Evolutionary conservation across 1,140 invertebrate species (phyloP).

Genomic region (Hyles vespertilio): DNA sequence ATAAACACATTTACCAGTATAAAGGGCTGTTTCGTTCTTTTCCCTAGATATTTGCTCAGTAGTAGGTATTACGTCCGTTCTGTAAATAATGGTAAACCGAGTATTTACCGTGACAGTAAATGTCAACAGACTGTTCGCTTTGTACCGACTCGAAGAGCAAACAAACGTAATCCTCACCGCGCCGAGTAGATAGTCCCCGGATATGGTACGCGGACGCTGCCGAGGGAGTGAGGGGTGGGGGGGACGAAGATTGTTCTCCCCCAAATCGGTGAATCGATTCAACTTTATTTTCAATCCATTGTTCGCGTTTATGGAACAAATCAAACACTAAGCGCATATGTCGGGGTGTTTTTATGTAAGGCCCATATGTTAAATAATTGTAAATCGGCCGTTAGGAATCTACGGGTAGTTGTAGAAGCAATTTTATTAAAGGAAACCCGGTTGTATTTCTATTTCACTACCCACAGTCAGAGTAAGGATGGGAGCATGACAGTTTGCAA

Average conservation of each 20-base stretch:
- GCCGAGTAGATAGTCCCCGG: slow-evolving; percentile 25
- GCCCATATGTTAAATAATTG: too few relatives aligned
- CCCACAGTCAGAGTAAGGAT: too few relatives aligned
- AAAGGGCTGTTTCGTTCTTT: slow-evolving; percentile 7
- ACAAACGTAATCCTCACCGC: slow-evolving; percentile 61
- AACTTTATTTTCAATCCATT: slow-evolving; percentile 16
- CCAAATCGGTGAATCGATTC: slow-evolving; percentile 15
- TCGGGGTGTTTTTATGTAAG: too few relatives aligned
- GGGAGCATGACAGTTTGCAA: too few relatives aligned
- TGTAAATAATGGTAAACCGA: slow-evolving; percentile 60
- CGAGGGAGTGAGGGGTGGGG: slow-evolving; percentile 4
- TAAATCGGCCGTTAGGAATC: too few relatives aligned
- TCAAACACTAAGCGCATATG: too few relatives aligned
- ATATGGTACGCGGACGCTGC: neutral
- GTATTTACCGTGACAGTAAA: slow-evolving; percentile 62
- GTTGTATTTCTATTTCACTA: too few relatives aligned
- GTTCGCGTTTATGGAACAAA: too few relatives aligned
- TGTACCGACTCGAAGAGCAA: slow-evolving; percentile 57
- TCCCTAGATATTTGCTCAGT: slow-evolving; percentile 23
- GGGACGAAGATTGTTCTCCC: slow-evolving; percentile 15
- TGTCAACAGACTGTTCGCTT: slow-evolving; percentile 65
- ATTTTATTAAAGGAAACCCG: too few relatives aligned
- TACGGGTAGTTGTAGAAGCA: too few relatives aligned
- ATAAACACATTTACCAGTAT: too few relatives aligned
- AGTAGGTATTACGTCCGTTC: slow-evolving; percentile 42